Evolutionary conservation across 2,888 invertebrate species (phyloP), one percentile per base, ranked within the genome.

Genomic region (Anodontia alba): DNA sequence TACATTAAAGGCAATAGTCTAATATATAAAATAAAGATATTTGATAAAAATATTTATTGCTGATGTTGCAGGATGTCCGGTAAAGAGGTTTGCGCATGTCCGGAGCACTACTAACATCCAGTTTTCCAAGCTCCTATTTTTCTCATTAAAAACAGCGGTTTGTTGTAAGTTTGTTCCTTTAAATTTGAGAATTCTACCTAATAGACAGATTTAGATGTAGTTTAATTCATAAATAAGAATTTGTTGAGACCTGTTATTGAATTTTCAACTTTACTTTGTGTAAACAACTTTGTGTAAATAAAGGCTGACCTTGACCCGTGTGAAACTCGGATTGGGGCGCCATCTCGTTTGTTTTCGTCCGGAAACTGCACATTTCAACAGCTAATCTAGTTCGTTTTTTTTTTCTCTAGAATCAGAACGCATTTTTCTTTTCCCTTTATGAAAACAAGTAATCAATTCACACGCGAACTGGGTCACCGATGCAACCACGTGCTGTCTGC

Each of bases 81-180:
- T n/a, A n/a, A n/a, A n/a, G n/a, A n/a, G n/a, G n/a, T n/a, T n/a
- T 49, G 49, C 49, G 49, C 49, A 49, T 49, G 49, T 49, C 49
- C 49, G 49, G 12, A 17, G 49, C 49, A 49, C 49, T 49, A 49
- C 49, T 49, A 49, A 49, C 49, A 49, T 49, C 49, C 49, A 17
- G 49, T 49, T 49, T 57, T 57, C 29, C 29, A 23, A 29, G 29
- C 26, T 29, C 29, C 3, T 17, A 10, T 8, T 29, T 57, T 57
- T 57, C 29, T 57, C 29, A 29, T 57, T 57, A 29, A 57, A 51
- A 57, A 57, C 57, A 57, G 57, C 17, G 57, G 3, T 57, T 29
- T 17, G 8, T 57, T 26, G 29, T 57, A 57, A 29, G 57, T 29
- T 57, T 29, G 57, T 57, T 10, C 20, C 23, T 57, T 29, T 29